Base-by-base conservation (phyloP, 30 jellyfish, hydroid and myxozoan species). In the Chrysaora quinquecirrha region DNA sequence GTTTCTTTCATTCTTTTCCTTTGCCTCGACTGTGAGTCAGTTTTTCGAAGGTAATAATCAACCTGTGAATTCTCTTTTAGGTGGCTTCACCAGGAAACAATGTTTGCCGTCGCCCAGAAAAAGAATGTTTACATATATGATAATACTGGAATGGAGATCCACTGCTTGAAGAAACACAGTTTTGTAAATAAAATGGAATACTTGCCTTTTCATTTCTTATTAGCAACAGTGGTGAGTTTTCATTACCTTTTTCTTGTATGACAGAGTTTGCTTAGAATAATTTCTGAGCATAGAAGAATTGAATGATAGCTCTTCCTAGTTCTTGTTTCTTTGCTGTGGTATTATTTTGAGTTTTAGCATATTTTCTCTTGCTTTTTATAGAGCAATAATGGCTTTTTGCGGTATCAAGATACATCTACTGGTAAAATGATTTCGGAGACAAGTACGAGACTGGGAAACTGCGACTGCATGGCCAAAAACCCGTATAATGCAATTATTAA, bases 101-200 rank as follows among this genome's bases (percentile, higher is more conserved):
- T 84, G 82, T 89, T 95, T 89, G 99, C 99, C 30, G 99, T 88
- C 20, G 99, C 99, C 34, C 99, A 95, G 73, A 95, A 95, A 58
- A 89, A 77, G 64, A 78, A 95, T 54, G 99, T 95, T 30, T 82
- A 48, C 56, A 90, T 95, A 0, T 95, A 95, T 80, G 99, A 95
- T 62, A 86, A 80, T 56, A 90, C 83, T 0, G 99, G 99, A 7
- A 32, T 87, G 30, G 99, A 95, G 85, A 80, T 95, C n/a, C 97
- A 89, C 64, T 64, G 96, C 38, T 46, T 95, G 64, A 95, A 90
- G 76, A 68, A 82, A 38, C 99, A 89, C 70, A 86, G 76, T 9
- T 68, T 78, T 43, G 99, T 90, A 33, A 90, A 86, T 64, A 83
- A 86, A 62, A 64, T 95, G 90, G 98, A 95, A 69, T 95, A 73